Evolutionary conservation across 2,888 invertebrate genomes (phyloP).

Genomic region (Drosophila stalkeri): DNA sequence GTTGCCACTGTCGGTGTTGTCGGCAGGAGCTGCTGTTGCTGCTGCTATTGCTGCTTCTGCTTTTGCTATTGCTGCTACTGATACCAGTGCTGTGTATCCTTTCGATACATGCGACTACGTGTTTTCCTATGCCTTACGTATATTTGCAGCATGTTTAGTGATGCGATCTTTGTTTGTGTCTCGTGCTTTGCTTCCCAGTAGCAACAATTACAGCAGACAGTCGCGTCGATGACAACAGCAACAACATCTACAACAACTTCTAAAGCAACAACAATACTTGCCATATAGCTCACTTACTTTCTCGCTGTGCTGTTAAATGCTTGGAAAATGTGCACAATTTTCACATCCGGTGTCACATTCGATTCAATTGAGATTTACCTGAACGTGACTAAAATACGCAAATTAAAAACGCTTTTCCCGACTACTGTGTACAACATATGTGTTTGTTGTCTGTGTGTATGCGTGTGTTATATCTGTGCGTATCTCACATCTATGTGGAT

Average conservation of each 20-base stretch:
- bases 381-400: constrained; percentile 82
- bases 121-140: constrained; percentile 66
- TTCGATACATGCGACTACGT: constrained; percentile 70
- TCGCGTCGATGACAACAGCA: constrained; percentile 37
- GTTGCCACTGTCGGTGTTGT: constrained; percentile 27
- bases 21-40: constrained; percentile 1
- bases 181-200: constrained; percentile 73
- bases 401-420: constrained; percentile 71
- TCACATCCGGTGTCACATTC: constrained; percentile 83
- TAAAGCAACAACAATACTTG: constrained; percentile 36
- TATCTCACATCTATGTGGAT: constrained; percentile 19
- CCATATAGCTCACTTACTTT: constrained; percentile 35
- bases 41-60: neutral
- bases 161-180: constrained; percentile 80
- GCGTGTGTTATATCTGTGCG: constrained; percentile 19
- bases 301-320: constrained; percentile 63
- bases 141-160: constrained; percentile 78
- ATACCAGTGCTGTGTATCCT: constrained; percentile 39
- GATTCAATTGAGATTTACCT: constrained; percentile 83
- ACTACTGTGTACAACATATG: neutral
- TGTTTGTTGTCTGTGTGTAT: constrained; percentile 8
- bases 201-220: constrained; percentile 40
- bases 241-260: constrained; percentile 18
- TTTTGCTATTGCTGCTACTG: neutral
- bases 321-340: constrained; percentile 81